Evolutionary conservation across 2,797 vertebrate species (phyloP), one percentile per base, ranked within the genome.

Genomic region (Trematocara caparti): DNA sequence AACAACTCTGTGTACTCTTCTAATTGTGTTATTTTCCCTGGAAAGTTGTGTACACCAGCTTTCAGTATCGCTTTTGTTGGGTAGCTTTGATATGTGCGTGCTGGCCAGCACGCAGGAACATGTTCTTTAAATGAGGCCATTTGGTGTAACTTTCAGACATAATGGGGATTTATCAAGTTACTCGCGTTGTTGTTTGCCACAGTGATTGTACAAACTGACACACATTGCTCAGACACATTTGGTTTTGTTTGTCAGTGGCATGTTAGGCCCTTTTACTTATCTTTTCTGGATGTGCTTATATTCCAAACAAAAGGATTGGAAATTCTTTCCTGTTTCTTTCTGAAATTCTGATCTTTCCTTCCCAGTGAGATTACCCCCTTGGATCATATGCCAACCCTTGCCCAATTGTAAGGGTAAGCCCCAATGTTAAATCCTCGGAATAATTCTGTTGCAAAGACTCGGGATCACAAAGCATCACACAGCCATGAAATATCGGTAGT

Each of bases 1-100:
- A 90, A 95, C 83, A 32, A 79, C 87, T 84, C 92, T 94, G 92
- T 95, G 92, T 95, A 95, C 92, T 90, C 91, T 91, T 89, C 88
- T 95, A 94, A 94, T 94, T 93, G 94, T 95, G 90, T 92, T 94
- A 94, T 94, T 94, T 95, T 95, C 92, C 92, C 92, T 94, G 79
- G 90, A 92, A 94, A 93, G 86, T 92, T 93, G 86, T 83, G 77
- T 47, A 76, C 87, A 51, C 64, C 81, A 59, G 84, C 84, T 78
- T 84, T 86, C 85, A 75, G 2, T 82, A 76, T 74, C 14, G 48
- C 89, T 81, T 90, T 88, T 86, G 81, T 90, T 86, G 85, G 69
- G 84, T 83, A 62, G 78, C 78, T 89, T 90, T 87, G 83, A 88
- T 86, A 82, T 59, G 85, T 86, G 90, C 82, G 81, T 53, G 6